Conservation (phyloP, 2,888 invertebrate species). For the Drosophila atripex region DNA sequence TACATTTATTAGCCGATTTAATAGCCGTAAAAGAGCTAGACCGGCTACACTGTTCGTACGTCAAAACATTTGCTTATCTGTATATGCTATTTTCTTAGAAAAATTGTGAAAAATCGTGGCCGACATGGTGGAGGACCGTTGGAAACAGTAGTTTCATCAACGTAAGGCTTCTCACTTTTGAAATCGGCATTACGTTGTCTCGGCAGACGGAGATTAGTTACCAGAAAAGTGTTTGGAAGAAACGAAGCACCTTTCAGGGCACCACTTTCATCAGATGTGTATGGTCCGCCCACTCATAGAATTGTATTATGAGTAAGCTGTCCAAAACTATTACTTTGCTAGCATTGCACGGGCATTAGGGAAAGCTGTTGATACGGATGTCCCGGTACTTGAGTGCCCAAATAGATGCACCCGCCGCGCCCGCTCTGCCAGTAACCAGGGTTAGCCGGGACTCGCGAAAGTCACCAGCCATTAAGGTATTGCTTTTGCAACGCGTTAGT, state of each 20-base stretch:
- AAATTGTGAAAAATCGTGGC: conserved; percentile 22
- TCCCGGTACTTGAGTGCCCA: conserved; percentile 49
- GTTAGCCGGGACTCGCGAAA: conserved; percentile 33
- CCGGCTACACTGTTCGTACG: neutral
- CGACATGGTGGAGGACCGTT: neutral
- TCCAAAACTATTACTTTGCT: neutral
- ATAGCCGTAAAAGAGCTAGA: neutral
- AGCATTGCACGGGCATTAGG: neutral
- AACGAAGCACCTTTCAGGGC: neutral
- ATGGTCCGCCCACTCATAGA: neutral
- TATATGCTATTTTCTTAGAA: conserved; percentile 46
- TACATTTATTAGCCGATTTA: neutral
- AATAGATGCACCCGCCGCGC: conserved; percentile 15
- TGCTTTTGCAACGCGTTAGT: neutral
- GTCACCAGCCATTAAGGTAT: conserved; percentile 52
- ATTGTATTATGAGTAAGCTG: neutral
- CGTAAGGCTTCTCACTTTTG: neutral
- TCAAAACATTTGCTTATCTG: conserved; percentile 46
- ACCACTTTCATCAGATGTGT: neutral
- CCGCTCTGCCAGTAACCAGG: conserved; percentile 14
- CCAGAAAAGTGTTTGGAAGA: neutral
- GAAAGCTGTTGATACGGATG: conserved; percentile 43
- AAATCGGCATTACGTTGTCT: neutral
- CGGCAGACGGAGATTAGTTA: neutral
- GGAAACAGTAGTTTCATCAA: neutral